A percentile compares a stretch with the other conserved stretches of the same genome.
phyloP scores from a whole-genome alignment of 2,888 invertebrate species.

The Drymonia ruficornis region DNA sequence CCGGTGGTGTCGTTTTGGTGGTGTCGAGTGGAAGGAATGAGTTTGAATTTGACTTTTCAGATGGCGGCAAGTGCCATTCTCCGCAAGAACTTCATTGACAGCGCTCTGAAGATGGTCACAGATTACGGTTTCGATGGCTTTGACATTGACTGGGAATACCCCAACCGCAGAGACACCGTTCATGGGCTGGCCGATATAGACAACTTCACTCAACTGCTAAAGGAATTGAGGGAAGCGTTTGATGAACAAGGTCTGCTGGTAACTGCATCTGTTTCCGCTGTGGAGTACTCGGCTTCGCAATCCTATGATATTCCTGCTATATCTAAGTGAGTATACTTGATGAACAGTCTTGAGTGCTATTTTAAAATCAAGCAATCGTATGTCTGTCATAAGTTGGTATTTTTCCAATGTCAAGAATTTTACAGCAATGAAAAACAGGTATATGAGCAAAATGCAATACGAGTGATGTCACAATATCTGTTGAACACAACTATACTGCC shows the following conservation, averaged over 20 bases:
- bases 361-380: too few species aligned
- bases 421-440: too few species aligned
- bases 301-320: slow-evolving; percentile 86
- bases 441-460: too few species aligned
- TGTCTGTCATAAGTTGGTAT: too few species aligned
- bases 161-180: slow-evolving; percentile 80
- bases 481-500: too few species aligned
- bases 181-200: slow-evolving; percentile 71
- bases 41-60: slow-evolving; percentile 32
- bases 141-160: slow-evolving; percentile 91
- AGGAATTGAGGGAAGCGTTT: slow-evolving; percentile 84
- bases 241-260: slow-evolving; percentile 78
- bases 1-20: too few species aligned
- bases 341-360: background rate
- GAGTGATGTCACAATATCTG: too few species aligned
- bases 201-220: slow-evolving; percentile 81
- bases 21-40: too few species aligned
- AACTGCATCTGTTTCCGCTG: slow-evolving; percentile 86
- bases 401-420: too few species aligned
- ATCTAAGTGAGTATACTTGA: slow-evolving; percentile 64
- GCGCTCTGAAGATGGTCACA: slow-evolving; percentile 80
- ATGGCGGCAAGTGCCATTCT: slow-evolving; percentile 68
- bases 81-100: slow-evolving; percentile 83
- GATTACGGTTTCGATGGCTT: slow-evolving; percentile 88
- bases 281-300: slow-evolving; percentile 66